phyloP scores from a whole-genome alignment of 2,888 invertebrate genomes.

The Rhagium mordax region DNA sequence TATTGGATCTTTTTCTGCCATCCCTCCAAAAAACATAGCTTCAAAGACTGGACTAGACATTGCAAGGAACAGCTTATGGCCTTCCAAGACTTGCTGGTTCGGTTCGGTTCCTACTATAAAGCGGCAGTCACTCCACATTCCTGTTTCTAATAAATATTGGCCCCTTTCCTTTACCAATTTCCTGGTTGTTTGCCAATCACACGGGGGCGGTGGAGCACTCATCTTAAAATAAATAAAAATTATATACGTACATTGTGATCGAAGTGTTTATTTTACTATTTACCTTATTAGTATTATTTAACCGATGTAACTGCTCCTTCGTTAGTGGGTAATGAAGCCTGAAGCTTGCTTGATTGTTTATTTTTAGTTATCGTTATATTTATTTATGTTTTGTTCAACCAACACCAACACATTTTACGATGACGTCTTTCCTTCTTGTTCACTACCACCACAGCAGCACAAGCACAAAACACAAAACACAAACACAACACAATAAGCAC shows the following conservation, averaged over 20 bases:
- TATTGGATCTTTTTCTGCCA: constrained; percentile 85
- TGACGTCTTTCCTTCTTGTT: no score
- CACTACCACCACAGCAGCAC: no score
- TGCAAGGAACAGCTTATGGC: constrained; percentile 86
- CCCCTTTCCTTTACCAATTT: constrained; percentile 82
- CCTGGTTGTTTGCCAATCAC: constrained; percentile 85
- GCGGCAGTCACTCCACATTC: constrained; percentile 88
- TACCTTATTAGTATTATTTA: neutral
- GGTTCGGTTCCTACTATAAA: constrained; percentile 87
- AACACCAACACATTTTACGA: constrained; percentile 9
- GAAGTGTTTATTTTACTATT: neutral
- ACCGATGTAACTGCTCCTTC: neutral
- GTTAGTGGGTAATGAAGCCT: neutral
- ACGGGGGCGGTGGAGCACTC: constrained; percentile 70
- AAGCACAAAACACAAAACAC: no score
- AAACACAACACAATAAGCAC: no score
- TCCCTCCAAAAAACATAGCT: constrained; percentile 89
- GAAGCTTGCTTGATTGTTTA: neutral
- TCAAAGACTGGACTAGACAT: constrained; percentile 93
- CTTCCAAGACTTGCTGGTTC: constrained; percentile 81
- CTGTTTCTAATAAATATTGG: constrained; percentile 82
- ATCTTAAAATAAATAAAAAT: constrained; percentile 64
- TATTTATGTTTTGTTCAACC: constrained; percentile 21
- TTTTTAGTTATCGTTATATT: neutral
- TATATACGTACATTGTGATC: no score